Conservation (phyloP, 2,888 invertebrate species). For the Punctoribates punctum region DNA sequence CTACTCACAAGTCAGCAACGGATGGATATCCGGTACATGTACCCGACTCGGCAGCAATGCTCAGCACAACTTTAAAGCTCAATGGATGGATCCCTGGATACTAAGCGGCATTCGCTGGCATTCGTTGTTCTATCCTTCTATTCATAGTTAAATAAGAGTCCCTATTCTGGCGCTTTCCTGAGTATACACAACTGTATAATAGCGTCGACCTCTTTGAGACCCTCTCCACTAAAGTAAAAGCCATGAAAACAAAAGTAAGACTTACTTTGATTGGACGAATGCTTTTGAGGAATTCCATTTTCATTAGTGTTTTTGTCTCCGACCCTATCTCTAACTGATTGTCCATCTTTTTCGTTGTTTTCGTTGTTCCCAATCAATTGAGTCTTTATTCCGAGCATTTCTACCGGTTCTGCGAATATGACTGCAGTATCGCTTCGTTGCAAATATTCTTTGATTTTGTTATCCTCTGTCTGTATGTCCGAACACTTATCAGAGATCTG, state of each 20-base stretch:
- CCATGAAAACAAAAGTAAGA: background rate
- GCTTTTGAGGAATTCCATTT: background rate
- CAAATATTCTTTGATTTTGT: conserved; percentile 57
- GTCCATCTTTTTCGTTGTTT: conserved; percentile 11
- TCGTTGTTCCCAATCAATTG: background rate
- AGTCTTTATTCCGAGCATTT: conserved; percentile 48
- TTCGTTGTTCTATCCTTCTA: background rate
- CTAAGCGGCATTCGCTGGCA: background rate
- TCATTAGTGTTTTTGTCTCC: background rate
- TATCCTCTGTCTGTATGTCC: conserved; percentile 50
- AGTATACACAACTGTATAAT: background rate
- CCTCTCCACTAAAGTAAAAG: background rate
- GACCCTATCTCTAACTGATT: conserved; percentile 2
- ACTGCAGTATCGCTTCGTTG: conserved; percentile 59
- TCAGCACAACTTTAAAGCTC: conserved; percentile 12
- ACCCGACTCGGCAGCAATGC: conserved; percentile 10
- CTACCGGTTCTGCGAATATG: conserved; percentile 58
- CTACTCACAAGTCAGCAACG: conserved; percentile 18
- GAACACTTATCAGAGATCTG: background rate
- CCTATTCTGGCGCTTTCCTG: background rate
- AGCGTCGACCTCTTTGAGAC: background rate
- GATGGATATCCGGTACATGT: conserved; percentile 29
- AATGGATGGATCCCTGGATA: background rate
- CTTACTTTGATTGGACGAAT: conserved; percentile 27
- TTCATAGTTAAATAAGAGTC: conserved; percentile 11